Conservation (phyloP, 2,113 vertebrate species). For the Heloderma charlesbogerti region DNA sequence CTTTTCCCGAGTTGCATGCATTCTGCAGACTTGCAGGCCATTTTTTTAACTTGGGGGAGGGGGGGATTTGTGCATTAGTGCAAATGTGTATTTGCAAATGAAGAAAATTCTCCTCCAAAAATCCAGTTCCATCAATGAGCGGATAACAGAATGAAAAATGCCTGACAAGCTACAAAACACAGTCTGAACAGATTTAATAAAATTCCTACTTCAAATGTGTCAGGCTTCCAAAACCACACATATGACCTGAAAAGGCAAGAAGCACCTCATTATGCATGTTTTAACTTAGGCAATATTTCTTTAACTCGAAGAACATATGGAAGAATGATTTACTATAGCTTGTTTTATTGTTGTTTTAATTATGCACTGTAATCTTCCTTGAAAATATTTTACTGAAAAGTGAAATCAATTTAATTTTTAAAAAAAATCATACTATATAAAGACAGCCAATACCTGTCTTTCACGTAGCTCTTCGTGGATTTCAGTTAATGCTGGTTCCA, state of each 20-base stretch:
- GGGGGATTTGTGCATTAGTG: too few species aligned
- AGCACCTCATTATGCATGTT: neutral
- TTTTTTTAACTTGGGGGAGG: too few species aligned
- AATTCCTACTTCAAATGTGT: neutral
- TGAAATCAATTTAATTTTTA: neutral
- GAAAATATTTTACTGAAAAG: neutral
- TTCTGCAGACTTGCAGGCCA: too few species aligned
- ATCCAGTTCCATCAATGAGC: too few species aligned
- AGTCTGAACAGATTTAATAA: neutral
- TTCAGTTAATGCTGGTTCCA: conserved; percentile 53
- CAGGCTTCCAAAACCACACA: neutral
- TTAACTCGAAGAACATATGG: neutral
- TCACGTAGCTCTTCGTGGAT: conserved; percentile 62
- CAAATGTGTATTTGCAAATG: too few species aligned
- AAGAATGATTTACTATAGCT: neutral
- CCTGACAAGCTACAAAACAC: neutral
- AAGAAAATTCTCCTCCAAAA: too few species aligned
- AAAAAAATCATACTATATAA: neutral
- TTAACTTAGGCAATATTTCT: neutral
- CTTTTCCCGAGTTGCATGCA: too few species aligned
- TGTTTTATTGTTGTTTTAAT: neutral
- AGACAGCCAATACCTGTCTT: conserved; percentile 72
- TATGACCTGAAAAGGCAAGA: neutral
- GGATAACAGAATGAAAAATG: neutral
- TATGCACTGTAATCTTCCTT: neutral